A percentile compares a stretch with the other conserved stretches of the same genome.
Evolutionary conservation across 1,140 invertebrate genomes (phyloP).

Genomic region (Ceratosolen solmsi): DNA sequence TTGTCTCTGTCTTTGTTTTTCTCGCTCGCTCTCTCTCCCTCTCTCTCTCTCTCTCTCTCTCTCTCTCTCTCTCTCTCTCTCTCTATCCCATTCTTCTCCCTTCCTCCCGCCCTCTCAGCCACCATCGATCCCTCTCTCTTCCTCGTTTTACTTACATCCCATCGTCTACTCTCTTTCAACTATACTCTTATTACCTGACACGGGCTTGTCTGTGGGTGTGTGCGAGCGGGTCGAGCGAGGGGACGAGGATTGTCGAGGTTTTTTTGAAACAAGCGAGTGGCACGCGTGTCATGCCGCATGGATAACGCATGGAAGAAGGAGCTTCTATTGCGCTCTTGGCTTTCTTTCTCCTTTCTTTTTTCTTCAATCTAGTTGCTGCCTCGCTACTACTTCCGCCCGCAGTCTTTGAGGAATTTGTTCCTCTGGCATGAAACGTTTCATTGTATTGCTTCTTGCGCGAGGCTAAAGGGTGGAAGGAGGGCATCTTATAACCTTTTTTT

Average conservation of each 20-base stretch:
- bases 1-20: slow-evolving; percentile 8
- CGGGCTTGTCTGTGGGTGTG: slow-evolving; percentile 4
- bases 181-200: slow-evolving; percentile 56
- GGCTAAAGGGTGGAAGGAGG: not conserved
- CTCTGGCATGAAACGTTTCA: not conserved
- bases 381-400: slow-evolving; percentile 39
- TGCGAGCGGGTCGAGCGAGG: not conserved
- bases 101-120: too few species aligned
- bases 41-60: slow-evolving; percentile 52
- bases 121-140: slow-evolving; percentile 52
- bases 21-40: too few species aligned
- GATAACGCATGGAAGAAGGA: slow-evolving; percentile 30
- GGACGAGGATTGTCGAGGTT: slow-evolving; percentile 16
- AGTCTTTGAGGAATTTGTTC: slow-evolving; percentile 36
- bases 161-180: slow-evolving; percentile 4
- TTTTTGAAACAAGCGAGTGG: slow-evolving; percentile 37
- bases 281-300: too few species aligned
- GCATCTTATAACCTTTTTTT: not conserved
- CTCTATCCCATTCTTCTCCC: slow-evolving; percentile 7
- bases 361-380: not conserved
- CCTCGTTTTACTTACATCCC: slow-evolving; percentile 54
- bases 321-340: slow-evolving; percentile 4
- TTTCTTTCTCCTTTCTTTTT: slow-evolving; percentile 23
- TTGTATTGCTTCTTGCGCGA: slow-evolving; percentile 2
- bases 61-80: slow-evolving; percentile 54